Evolutionary conservation across 2,888 invertebrate genomes (phyloP), one percentile per base, ranked within the genome.

Genomic region (Nipponacmea schrenckii): DNA sequence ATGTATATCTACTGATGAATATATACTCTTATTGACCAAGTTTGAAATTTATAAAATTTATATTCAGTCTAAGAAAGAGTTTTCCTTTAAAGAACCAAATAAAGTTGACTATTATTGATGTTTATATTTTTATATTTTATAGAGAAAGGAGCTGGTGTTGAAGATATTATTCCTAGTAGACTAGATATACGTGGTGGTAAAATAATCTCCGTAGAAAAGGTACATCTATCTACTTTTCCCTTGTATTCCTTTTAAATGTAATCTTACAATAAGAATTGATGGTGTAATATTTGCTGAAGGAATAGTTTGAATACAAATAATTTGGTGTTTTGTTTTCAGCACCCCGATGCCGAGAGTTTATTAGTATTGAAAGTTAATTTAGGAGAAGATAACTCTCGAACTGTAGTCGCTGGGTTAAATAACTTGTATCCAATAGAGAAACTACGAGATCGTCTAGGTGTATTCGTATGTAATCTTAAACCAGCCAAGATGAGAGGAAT

Each of bases 341-440:
- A 97, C 91, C 96, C 96, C 0, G 96, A 97, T 89, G 97, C 97
- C 14, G 96, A 97, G 89, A 91, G 93, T 64, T 91, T 97, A 45
- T 97, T 96, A 90, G 93, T 97, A n/a, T 94, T 96, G 85, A 94
- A 95, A 89, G 95, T 97, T 83, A 96, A 97, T 89, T 88, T 97
- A 69, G 96, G 95, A 15, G 89, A 89, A 67, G 83, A 80, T 20
- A 81, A 80, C 17, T 84, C 87, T 5, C 80, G 90, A 46, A 90
- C 90, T 8, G 89, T 90, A 14, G 88, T 91, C 69, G 90, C 89
- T 80, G 90, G 90, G n/a, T 81, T 91, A 80, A 90, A 89, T 17
- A 90, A 91, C 69, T 87, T 89, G 68, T 89, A 91, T 17, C 89
- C 91, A 1, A 80, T 89, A 69, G 91, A 91, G 68, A 89, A 90